Base-by-base conservation (phyloP, 2,113 vertebrate genomes). In the Silurus asotus region DNA sequence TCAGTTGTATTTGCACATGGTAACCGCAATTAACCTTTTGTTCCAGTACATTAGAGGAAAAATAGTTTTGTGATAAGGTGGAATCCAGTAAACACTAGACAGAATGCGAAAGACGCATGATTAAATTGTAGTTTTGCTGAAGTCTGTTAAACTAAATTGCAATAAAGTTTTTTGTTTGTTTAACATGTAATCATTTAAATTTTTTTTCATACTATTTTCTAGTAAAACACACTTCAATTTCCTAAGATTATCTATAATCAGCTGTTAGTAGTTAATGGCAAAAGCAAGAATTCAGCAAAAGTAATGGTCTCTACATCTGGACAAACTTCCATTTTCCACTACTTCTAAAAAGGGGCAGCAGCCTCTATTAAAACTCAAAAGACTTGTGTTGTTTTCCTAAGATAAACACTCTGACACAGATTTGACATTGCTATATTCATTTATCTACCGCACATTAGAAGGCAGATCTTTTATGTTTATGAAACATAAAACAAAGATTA, bases 321-420 rank as follows among this genome's bases (percentile, higher is more conserved):
- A 14, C 4, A 76, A 10, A 51, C 17, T 23, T 10, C 9, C 2
- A n/a, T 51, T 74, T 74, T 9, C 45, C 70, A 49, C 17, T 49
- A 20, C 2, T 23, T 6, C 15, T 28, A 37, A 1, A 67, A 25
- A 70, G 6, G 69, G 7, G 25, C 64, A 37, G 1, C 45, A 48
- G 37, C 69, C 28, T 75, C 20, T 51, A 23, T 75, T 76, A 53
- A 53, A 53, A 2, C n/a, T 56, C 20, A n/a, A 51, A 53, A 56
- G 15, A 56, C 75, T 56, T 55, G 6, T n/a, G 37, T 19, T 49
- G 37, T 51, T 20, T 74, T 49, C 3, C 25, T 78, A 17, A 78
- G 53, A 78, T 78, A 58, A 78, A 78, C 55, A 78, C 14, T 76
- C 5, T 78, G 76, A 25, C 56, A 55, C 51, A 56, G 23, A 51